Percentiles rank a stretch among this genome's conserved stretches.
phyloP scores from a whole-genome alignment of 1,140 invertebrate genomes.

The Trachymyrmex cornetzi region DNA sequence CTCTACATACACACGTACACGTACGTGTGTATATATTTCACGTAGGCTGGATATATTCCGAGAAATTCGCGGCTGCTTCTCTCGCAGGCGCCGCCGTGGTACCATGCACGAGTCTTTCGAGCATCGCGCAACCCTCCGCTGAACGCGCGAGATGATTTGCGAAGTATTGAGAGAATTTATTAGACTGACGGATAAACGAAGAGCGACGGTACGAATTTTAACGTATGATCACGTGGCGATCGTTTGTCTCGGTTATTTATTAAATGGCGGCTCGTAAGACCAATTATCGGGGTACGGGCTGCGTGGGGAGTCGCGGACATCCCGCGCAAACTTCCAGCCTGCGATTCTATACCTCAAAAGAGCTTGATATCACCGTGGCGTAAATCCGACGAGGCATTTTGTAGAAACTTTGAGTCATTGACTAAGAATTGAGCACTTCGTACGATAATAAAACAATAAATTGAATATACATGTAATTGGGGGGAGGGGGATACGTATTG shows the following conservation, averaged over 20 bases:
- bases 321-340: not conserved
- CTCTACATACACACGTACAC: not conserved
- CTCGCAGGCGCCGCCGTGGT: constrained; percentile 65
- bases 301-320: not conserved
- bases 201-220: constrained; percentile 41
- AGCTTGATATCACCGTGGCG: not conserved
- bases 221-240: constrained; percentile 28
- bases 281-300: constrained; percentile 30
- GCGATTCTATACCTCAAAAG: not conserved
- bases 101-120: constrained; percentile 55
- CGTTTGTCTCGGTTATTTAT: constrained; percentile 58
- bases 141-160: constrained; percentile 51
- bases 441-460: not conserved
- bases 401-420: not conserved
- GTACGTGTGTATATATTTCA: constrained; percentile 61
- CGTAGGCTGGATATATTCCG: constrained; percentile 48
- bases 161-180: constrained; percentile 46
- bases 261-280: constrained; percentile 45
- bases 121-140: constrained; percentile 26
- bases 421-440: not conserved
- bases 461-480: not conserved
- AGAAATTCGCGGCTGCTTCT: constrained; percentile 65
- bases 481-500: not conserved
- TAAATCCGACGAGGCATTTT: constrained; percentile 11
- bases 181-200: constrained; percentile 49